Conservation (phyloP, 37 sponge, comb jelly and placozoan genomes). For the Axinella damicornis region DNA sequence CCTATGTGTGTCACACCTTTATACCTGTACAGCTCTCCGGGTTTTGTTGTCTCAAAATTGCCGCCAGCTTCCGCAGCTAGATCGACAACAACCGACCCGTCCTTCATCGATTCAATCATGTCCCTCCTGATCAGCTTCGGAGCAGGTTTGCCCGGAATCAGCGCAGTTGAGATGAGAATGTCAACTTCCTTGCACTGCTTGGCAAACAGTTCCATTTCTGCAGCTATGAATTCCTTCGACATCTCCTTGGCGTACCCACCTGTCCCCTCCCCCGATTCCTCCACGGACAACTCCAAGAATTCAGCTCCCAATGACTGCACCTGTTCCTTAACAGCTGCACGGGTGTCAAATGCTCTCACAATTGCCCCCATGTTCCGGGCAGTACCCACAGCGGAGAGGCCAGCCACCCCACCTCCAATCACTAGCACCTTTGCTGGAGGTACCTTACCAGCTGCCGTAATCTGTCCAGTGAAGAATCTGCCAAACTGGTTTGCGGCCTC, state of each 20-base stretch:
- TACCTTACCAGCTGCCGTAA: conserved; percentile 93
- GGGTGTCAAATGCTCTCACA: conserved; percentile 91
- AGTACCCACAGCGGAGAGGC: conserved; percentile 86
- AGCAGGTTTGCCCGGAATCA: conserved; percentile 95
- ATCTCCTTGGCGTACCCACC: conserved; percentile 97
- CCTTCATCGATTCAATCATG: conserved; percentile 94
- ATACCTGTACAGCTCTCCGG: conserved; percentile 81
- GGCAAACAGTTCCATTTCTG: conserved; percentile 94
- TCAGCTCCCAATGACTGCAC: conserved; percentile 93
- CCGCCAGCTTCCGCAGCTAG: conserved; percentile 95
- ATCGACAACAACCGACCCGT: conserved; percentile 94
- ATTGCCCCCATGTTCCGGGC: conserved; percentile 96
- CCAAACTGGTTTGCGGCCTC: conserved; percentile 95
- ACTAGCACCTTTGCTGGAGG: conserved; percentile 95
- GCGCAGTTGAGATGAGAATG: conserved; percentile 92
- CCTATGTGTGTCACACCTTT: conserved; percentile 93
- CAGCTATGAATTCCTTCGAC: conserved; percentile 92
- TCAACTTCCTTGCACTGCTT: conserved; percentile 94
- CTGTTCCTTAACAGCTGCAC: conserved; percentile 92
- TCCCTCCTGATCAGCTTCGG: conserved; percentile 88
- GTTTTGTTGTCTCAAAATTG: conserved; percentile 86
- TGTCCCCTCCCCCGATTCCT: conserved; percentile 89
- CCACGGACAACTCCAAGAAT: conserved; percentile 85
- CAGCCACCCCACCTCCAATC: conserved; percentile 96
- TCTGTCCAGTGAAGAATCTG: conserved; percentile 96